These are phyloP conservation scores for Merodon equestris DNA, from an alignment of 2,888 invertebrate species.

Conservation along the genomic window DNA sequence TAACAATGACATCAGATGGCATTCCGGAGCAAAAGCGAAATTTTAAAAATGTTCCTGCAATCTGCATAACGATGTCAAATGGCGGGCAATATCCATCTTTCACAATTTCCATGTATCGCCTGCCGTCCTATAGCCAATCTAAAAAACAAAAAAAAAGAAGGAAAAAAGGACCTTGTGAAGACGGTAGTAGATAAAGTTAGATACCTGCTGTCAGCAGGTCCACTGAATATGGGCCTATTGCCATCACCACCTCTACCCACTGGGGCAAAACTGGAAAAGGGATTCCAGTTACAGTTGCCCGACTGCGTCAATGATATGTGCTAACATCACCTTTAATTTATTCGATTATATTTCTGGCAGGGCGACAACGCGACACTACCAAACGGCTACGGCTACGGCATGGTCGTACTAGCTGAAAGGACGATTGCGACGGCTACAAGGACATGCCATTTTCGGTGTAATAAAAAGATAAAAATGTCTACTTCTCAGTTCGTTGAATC, in stretches of 20 bases:
- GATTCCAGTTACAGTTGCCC: background rate
- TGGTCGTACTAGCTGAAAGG: too few relatives aligned
- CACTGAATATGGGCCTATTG: constrained; percentile 22
- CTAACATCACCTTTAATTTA: constrained; percentile 55
- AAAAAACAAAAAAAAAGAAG: background rate
- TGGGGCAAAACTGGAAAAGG: constrained; percentile 30
- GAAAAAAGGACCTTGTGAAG: background rate
- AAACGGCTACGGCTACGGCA: constrained; percentile 2
- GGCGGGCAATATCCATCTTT: constrained; percentile 35
- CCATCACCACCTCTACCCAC: constrained; percentile 8
- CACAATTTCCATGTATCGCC: constrained; percentile 38
- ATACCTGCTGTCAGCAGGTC: constrained; percentile 35
- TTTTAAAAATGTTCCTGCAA: constrained; percentile 32
- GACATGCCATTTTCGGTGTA: constrained; percentile 55
- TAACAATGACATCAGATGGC: constrained; percentile 20
- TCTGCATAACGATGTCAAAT: constrained; percentile 51
- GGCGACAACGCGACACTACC: background rate
- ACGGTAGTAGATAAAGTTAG: too few relatives aligned
- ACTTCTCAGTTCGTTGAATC: constrained; percentile 52
- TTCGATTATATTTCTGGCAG: constrained; percentile 46
- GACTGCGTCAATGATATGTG: constrained; percentile 37
- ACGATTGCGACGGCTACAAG: constrained; percentile 22
- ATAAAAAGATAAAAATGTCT: constrained; percentile 66
- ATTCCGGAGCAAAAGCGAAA: background rate
- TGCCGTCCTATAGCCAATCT: constrained; percentile 15